Evolutionary conservation across 2,888 invertebrate species (phyloP).

Genomic region (Calameuta pallipes): DNA sequence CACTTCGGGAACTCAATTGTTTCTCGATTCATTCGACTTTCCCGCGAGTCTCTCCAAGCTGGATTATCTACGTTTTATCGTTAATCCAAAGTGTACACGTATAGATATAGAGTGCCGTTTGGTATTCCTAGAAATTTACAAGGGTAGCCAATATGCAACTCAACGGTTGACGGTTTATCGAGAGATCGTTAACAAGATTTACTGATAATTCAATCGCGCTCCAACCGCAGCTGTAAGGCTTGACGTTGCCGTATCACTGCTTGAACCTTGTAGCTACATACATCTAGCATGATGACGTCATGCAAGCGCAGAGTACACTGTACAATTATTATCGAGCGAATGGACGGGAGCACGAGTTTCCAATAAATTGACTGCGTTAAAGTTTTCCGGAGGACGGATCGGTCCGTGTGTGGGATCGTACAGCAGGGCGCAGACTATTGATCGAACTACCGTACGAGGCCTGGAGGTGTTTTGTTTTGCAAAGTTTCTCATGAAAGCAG

Average conservation of each 20-base stretch:
- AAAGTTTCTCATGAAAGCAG: conserved; percentile 31
- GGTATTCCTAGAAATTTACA: neutral
- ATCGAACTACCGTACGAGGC: neutral
- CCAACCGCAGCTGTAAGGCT: conserved; percentile 38
- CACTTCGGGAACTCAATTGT: neutral
- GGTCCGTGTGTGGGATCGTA: neutral
- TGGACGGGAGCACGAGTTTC: neutral
- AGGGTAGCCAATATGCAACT: neutral
- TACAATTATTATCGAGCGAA: neutral
- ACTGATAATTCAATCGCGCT: conserved; percentile 49
- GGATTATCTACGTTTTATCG: neutral
- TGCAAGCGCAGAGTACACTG: neutral
- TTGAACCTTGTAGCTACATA: neutral
- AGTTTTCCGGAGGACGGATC: neutral
- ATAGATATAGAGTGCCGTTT: neutral
- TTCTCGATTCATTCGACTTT: neutral
- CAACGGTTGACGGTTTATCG: conserved; percentile 44
- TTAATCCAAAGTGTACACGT: neutral
- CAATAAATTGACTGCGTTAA: neutral
- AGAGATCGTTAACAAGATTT: conserved; percentile 47
- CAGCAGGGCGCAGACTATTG: neutral
- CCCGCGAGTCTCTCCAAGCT: neutral
- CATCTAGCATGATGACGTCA: neutral
- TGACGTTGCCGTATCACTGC: conserved; percentile 20
- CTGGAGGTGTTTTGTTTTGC: conserved; percentile 39